Percentiles rank a stretch among this genome's conserved stretches.
Evolutionary conservation across 2,113 vertebrate species (phyloP).

Genomic region (Psilopsiagon aymara): DNA sequence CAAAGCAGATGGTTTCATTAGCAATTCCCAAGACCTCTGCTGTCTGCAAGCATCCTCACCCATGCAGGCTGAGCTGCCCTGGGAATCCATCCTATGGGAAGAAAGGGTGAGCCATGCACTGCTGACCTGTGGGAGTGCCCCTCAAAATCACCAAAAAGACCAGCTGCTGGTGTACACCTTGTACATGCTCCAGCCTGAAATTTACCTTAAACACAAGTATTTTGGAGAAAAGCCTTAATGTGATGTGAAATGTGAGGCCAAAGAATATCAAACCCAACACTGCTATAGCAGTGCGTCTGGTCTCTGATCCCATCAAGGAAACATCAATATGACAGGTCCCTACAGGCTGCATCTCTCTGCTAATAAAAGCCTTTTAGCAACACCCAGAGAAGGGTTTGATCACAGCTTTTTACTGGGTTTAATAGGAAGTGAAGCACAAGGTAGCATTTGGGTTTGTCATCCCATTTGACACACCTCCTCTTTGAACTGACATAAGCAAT

Average conservation of each 20-base stretch:
- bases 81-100: neutral
- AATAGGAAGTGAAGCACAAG: neutral
- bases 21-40: neutral
- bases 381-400: neutral
- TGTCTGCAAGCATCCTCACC: neutral
- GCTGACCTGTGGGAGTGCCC: neutral
- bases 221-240: neutral
- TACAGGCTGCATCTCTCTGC: neutral
- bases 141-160: neutral
- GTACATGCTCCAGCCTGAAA: neutral
- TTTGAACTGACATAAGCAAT: neutral
- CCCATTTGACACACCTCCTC: neutral
- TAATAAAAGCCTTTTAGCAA: constrained; percentile 15
- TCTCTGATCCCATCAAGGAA: constrained; percentile 23
- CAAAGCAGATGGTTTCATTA: constrained; percentile 9
- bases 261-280: neutral
- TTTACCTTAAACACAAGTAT: neutral
- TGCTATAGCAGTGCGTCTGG: neutral
- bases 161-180: neutral
- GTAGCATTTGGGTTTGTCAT: neutral
- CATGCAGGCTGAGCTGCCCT: neutral
- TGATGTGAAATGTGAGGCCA: neutral
- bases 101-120: neutral
- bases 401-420: neutral
- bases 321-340: neutral